Evolutionary conservation across 2,888 invertebrate genomes (phyloP).

Genomic region (Oxytorus armatus): DNA sequence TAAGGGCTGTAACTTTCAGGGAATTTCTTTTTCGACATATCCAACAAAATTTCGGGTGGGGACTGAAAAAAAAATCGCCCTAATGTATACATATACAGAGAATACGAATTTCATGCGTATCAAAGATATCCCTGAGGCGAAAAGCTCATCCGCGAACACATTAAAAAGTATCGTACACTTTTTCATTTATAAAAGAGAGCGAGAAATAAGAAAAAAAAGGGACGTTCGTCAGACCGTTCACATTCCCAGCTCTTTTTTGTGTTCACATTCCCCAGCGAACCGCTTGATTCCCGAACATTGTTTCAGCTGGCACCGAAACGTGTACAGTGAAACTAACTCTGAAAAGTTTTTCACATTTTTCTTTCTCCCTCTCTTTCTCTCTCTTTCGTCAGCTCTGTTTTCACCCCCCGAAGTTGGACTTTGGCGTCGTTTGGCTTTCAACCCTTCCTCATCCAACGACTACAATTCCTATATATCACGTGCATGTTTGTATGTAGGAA

Average conservation of each 20-base stretch:
- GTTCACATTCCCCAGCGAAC: slow-evolving; percentile 22
- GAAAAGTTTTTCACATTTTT: slow-evolving; percentile 33
- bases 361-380: background rate
- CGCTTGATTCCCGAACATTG: slow-evolving; percentile 49
- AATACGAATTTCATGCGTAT: background rate
- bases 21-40: too few relatives aligned
- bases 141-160: background rate
- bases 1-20: too few relatives aligned
- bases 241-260: background rate
- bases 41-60: too few relatives aligned
- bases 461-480: background rate
- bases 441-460: slow-evolving; percentile 20
- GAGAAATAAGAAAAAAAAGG: background rate
- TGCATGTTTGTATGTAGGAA: too few relatives aligned
- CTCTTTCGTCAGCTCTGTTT: slow-evolving; percentile 17
- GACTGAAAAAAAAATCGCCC: too few relatives aligned
- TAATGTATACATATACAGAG: background rate
- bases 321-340: slow-evolving; percentile 13
- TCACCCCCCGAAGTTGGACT: slow-evolving; percentile 32
- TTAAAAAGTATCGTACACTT: background rate
- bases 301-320: slow-evolving; percentile 18
- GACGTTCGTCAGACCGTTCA: too few relatives aligned
- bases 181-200: background rate
- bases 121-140: slow-evolving; percentile 7
- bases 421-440: slow-evolving; percentile 46